phyloP scores from a whole-genome alignment of 2,113 vertebrate species.

The Odontesthes bonariensis region DNA sequence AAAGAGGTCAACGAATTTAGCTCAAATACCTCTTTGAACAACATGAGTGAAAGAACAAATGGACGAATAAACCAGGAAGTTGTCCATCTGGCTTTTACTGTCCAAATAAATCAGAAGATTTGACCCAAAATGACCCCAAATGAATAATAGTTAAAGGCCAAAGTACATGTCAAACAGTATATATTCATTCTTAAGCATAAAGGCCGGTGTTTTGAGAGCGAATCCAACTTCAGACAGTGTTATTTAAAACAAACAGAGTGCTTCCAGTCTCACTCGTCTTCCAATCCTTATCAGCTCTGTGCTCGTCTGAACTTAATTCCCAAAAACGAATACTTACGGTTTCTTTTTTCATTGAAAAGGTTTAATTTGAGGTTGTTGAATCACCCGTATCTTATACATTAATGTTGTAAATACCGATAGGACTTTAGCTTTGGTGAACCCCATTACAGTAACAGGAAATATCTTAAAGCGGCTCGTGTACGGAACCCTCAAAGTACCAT shows the following conservation, averaged over 20 bases:
- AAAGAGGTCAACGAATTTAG: neutral
- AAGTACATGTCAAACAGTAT: neutral
- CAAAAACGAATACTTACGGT: too few relatives aligned
- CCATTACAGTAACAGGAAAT: too few relatives aligned
- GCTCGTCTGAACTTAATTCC: neutral
- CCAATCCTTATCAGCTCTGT: neutral
- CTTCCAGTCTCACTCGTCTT: conserved; percentile 8
- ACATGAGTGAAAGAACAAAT: conserved; percentile 32
- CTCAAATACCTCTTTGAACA: neutral
- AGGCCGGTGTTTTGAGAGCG: neutral
- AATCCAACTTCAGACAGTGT: conserved; percentile 23
- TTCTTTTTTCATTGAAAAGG: too few relatives aligned
- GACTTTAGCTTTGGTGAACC: too few relatives aligned
- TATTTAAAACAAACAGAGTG: neutral
- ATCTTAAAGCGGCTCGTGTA: too few relatives aligned
- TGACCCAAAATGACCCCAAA: neutral
- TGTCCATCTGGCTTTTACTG: too few relatives aligned
- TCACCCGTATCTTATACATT: too few relatives aligned
- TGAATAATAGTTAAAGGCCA: neutral
- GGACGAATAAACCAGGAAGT: neutral
- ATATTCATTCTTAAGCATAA: too few relatives aligned
- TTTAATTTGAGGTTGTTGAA: too few relatives aligned
- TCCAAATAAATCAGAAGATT: neutral
- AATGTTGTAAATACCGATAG: too few relatives aligned
- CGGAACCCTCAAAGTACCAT: too few relatives aligned